A percentile compares a stretch with the other conserved stretches of the same genome.
Conservation (phyloP, 2,113 vertebrate genomes). For the Siniperca knerii region DNA sequence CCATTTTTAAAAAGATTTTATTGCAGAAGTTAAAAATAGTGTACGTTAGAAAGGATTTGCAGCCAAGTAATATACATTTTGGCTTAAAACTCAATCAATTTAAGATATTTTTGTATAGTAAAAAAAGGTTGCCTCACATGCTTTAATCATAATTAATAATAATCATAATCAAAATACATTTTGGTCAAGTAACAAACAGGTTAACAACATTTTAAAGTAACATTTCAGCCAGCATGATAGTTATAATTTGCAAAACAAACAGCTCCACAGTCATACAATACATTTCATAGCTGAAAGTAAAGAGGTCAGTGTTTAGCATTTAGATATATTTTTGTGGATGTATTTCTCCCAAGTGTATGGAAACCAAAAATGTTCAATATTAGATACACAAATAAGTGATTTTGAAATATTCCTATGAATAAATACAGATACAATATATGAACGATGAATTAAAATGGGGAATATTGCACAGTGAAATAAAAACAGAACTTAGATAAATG, state of each 20-base stretch:
- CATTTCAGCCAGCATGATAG: background rate
- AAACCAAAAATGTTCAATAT: background rate
- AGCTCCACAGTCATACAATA: background rate
- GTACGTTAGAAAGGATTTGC: background rate
- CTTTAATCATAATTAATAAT: background rate
- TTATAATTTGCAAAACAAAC: background rate
- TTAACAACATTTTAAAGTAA: background rate
- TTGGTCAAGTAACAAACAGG: background rate
- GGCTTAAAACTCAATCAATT: background rate
- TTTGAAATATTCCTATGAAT: background rate
- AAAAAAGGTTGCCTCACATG: background rate
- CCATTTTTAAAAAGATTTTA: conserved; percentile 13
- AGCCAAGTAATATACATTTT: background rate
- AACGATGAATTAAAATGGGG: background rate
- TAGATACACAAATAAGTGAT: background rate
- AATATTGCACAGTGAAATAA: background rate
- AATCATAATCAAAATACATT: background rate
- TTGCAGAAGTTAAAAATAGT: background rate
- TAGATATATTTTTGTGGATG: background rate
- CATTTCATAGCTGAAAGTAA: background rate
- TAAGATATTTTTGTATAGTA: background rate
- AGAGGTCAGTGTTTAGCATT: background rate
- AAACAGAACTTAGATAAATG: background rate
- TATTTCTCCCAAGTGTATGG: background rate
- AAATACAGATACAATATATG: background rate